Evolutionary conservation across 2,888 invertebrate genomes (phyloP).

Genomic region (Ophion obscuratus): DNA sequence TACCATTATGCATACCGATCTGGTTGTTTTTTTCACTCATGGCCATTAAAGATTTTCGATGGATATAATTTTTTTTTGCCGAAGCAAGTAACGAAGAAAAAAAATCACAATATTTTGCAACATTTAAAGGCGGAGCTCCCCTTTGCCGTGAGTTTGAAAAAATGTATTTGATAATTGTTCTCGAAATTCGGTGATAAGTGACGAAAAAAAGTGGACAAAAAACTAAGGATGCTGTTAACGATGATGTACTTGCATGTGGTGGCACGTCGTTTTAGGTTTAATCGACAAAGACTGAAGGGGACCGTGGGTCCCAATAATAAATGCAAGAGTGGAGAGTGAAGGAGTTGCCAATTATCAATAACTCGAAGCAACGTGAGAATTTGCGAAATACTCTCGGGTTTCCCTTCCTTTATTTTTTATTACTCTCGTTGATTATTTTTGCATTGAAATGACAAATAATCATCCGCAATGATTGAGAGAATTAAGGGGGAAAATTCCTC

Average conservation of each 20-base stretch:
- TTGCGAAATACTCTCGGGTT: neutral
- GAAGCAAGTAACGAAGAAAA: neutral
- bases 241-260: conserved; percentile 4
- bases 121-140: neutral
- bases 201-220: neutral
- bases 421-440: neutral
- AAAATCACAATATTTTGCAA: neutral
- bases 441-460: neutral
- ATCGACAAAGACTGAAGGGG: conserved; percentile 60
- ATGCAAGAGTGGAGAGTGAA: conserved; percentile 26
- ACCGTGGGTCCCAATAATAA: conserved; percentile 45
- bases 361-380: neutral
- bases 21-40: neutral
- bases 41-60: neutral
- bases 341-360: conserved; percentile 19
- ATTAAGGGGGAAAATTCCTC: neutral
- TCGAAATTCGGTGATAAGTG: neutral
- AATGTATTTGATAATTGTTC: neutral
- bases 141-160: neutral
- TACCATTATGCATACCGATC: too few species aligned
- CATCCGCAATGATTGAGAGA: neutral
- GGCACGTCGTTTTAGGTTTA: conserved; percentile 51
- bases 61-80: neutral
- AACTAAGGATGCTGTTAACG: conserved; percentile 11
- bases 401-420: conserved; percentile 6